Evolutionary conservation across 2,888 invertebrate species (phyloP), one percentile per base, ranked within the genome.

Genomic region (Yponomeuta malinellus): DNA sequence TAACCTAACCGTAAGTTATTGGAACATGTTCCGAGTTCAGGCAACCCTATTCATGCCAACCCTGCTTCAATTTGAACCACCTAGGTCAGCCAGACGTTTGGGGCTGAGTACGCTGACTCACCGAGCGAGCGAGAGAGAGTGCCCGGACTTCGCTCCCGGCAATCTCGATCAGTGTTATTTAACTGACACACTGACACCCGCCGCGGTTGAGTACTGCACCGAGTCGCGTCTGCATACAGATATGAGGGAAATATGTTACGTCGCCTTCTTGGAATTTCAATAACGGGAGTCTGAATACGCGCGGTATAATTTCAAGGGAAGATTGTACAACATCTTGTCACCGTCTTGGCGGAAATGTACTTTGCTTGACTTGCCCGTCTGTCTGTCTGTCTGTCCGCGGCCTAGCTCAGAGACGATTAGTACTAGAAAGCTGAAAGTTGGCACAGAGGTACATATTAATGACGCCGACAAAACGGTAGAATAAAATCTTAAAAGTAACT

Each of bases 41-140:
- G 69, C 69, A 69, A 69, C 69, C 69, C 69, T 31, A 63, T 48
- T 5, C 52, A 15, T 12, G 15, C 52, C 59, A 48, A n/a, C 69
- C 63, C 63, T 31, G 33, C 63, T 70, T 70, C 23, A 59, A 70
- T 64, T 63, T 70, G n/a, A 63, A 48, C 48, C 64, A 33, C 48
- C 52, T 69, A 29, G 15, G 31, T 31, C 69, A 63, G 31, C 59
- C 63, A 69, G 69, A 69, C 69, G 37, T 43, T 37, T 12, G 52
- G 48, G 63, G 31, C 63, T 31, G 70, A 64, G 43, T 64, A 63
- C 64, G 70, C 70, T 70, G 70, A 70, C 10, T 70, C 70, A 70
- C 69, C 63, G 52, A n/a, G 70, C 70, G 71, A 43, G 72, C 73
- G 73, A 72, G 72, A 63, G 48, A 3, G 70, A 59, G 43, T 63